A percentile compares a stretch with the other conserved stretches of the same genome.
These are phyloP conservation scores for Oryzias woworae DNA, from an alignment of 2,113 vertebrate species.

Conservation along the genomic window DNA sequence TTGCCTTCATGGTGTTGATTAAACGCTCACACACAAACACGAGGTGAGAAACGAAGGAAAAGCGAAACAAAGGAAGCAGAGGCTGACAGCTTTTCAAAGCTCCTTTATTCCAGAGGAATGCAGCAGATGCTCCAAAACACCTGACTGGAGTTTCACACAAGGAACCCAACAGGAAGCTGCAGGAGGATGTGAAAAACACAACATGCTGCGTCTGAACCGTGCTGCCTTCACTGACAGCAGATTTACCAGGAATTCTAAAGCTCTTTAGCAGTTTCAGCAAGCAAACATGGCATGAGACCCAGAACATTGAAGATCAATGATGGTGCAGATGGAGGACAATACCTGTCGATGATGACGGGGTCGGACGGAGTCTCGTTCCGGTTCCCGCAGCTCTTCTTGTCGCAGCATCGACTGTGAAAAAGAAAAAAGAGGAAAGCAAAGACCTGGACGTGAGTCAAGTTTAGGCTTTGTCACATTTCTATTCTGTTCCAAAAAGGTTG, in stretches of 20 bases:
- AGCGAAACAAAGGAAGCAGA: conserved; percentile 12
- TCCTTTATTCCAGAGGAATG: no score
- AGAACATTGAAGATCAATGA: background rate
- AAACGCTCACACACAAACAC: conserved; percentile 27
- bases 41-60: conserved; percentile 20
- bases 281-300: no score
- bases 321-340: conserved; percentile 3
- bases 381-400: conserved; percentile 73
- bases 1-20: conserved; percentile 44
- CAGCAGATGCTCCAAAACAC: no score
- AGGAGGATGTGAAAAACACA: no score
- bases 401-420: conserved; percentile 64
- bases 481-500: background rate
- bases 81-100: background rate
- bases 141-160: no score
- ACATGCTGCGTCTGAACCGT: no score
- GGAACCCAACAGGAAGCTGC: no score
- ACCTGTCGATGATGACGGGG: conserved; percentile 76
- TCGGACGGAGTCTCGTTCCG: conserved; percentile 74
- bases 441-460: background rate
- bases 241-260: no score
- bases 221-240: no score
- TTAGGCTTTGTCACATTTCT: background rate
- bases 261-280: no score
- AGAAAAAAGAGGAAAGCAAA: background rate